Evolutionary conservation across 2,888 invertebrate species (phyloP), one percentile per base, ranked within the genome.

Genomic region (Criorhina ranunculi): DNA sequence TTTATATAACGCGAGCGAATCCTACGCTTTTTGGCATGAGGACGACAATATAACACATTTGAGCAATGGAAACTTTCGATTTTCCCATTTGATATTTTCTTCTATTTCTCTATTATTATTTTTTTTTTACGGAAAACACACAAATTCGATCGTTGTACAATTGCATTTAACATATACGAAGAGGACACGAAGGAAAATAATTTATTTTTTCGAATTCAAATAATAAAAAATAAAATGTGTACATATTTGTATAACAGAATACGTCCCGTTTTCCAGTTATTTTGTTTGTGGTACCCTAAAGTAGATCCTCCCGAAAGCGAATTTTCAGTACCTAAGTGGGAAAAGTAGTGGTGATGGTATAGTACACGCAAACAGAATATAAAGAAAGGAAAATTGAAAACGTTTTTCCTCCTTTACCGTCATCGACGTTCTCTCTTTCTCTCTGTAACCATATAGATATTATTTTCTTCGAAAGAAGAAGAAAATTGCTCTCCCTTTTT

Each of bases 361-460:
- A 85, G 79, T 85, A 85, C 85, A 80, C 85, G 85, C 85, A 85
- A 85, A 85, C 85, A 85, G 85, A 80, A 85, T 85, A 85, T 80
- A 85, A 85, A 76, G 85, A 85, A 85, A 85, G 80, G 85, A 85
- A 85, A 85, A 80, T 85, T 85, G 85, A 85, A 85, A 85, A 85
- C 75, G 80, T 80, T 85, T 80, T 85, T 85, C 85, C 66, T 85
- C 55, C 76, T 80, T 85, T 55, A 75, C 85, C 75, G 75, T 85
- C 85, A 80, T 80, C 85, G 80, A 80, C 57, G 80, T 80, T 80
- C 80, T 85, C 85, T 85, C 76, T 76, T 79, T 85, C 75, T 85
- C 80, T 75, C 79, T 60, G 79, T 75, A 75, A 85, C 85, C 85
- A 75, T 85, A 79, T 80, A 85, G 72, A 80, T 80, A 85, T 85